Evolutionary conservation across 2,888 invertebrate species (phyloP), one percentile per base, ranked within the genome.

Genomic region (Leptogaster cylindrica): DNA sequence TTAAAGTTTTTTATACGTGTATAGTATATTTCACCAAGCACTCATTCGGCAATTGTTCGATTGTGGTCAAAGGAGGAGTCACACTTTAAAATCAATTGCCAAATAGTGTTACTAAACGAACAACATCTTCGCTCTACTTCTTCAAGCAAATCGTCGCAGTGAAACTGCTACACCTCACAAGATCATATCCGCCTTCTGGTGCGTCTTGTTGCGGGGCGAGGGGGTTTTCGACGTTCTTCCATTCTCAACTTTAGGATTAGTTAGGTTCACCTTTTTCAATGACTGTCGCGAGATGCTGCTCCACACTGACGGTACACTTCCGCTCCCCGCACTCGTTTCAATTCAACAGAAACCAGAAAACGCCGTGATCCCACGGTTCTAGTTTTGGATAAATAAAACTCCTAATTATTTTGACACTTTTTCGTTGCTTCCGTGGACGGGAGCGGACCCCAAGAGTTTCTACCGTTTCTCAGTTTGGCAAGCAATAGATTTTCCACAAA

Each of bases 41-140:
- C 10, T 7, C 10, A 41, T 8, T 12, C 7, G 10, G 14, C n/a
- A 41, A n/a, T 7, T 6, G 31, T 31, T 6, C 31, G 6, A 8
- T 6, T 8, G 6, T 6, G 31, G 31, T 8, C 10, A 46, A 25
- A 20, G 16, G 46, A 20, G 46, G 7, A 20, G 23, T n/a, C 8
- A 25, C 46, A 23, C 58, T 25, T 31, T 39, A 20, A 39, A 58
- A 41, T 41, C 58, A 41, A 41, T 58, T 20, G 44, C 44, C 41
- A 61, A 61, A 61, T 36, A 55, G n/a, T 61, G 61, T 61, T 61
- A 44, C 23, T 44, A 39, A 41, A 39, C 44, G 27, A 28, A 31
- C 18, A 61, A 25, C 61, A 61, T 61, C 61, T 61, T 44, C 41
- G 61, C 41, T 44, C 61, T 27, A 61, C 28, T 61, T 61, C 61